Evolutionary conservation across 1,140 invertebrate species (phyloP).

Genomic region (Platorchestia sp.): DNA sequence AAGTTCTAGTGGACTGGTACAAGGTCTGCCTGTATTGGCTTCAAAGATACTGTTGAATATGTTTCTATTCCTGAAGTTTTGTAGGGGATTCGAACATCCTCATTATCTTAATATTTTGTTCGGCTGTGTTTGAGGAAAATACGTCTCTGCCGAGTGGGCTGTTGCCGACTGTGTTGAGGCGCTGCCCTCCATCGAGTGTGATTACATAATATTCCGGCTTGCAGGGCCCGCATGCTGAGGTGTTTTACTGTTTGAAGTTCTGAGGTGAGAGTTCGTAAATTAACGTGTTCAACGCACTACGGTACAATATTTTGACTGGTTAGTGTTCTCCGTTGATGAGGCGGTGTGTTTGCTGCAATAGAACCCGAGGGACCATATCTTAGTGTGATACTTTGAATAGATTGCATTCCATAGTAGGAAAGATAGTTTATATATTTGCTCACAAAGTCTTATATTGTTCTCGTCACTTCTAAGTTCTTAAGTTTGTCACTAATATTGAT

Average conservation of each 20-base stretch:
- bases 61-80: not conserved
- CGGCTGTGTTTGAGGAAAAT: not conserved
- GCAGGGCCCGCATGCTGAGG: not conserved
- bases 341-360: not conserved
- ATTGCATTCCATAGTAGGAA: conserved; percentile 32
- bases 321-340: not conserved
- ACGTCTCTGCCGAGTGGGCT: not conserved
- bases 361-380: conserved; percentile 23
- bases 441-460: conserved; percentile 9
- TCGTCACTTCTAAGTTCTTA: not conserved
- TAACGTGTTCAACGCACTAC: not conserved
- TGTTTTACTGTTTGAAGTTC: not conserved
- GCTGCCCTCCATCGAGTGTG: not conserved
- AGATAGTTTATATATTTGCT: conserved; percentile 10
- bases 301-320: not conserved
- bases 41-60: too few species aligned
- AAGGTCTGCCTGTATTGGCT: not conserved
- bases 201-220: not conserved
- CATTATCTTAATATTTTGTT: not conserved
- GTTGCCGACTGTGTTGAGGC: not conserved
- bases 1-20: not conserved
- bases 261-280: not conserved
- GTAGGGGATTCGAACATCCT: not conserved
- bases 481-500: not conserved
- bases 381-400: conserved; percentile 17